Evolutionary conservation across 92 coral and sea anemone species (phyloP).

Genomic region (Phenganax marumi): DNA sequence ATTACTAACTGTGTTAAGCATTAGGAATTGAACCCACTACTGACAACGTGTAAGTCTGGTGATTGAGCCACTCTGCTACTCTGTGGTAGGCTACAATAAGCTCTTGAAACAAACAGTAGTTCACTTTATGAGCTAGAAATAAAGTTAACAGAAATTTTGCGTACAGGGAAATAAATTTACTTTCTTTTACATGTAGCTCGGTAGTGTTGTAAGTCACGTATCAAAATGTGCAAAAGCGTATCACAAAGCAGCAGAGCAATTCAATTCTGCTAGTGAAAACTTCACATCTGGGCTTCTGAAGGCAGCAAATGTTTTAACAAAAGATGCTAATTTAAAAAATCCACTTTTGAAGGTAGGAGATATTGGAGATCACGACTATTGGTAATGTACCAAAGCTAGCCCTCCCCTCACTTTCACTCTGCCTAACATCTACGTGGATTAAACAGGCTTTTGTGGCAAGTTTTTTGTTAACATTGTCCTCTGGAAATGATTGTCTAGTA

Average conservation of each 20-base stretch:
- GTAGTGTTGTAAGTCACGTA: constrained; percentile 65
- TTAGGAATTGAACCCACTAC: no score
- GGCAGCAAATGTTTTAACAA: constrained; percentile 77
- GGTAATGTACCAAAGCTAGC: not conserved
- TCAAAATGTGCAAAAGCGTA: constrained; percentile 74
- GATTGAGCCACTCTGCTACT: no score
- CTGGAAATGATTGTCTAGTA: no score
- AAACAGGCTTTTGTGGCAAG: no score
- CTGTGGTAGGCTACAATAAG: no score
- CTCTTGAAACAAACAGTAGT: not conserved
- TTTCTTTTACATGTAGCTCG: constrained; percentile 50
- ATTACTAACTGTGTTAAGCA: no score
- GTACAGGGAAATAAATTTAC: not conserved
- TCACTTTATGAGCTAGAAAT: not conserved
- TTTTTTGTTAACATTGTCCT: no score
- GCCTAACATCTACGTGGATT: no score
- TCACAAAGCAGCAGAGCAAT: constrained; percentile 70
- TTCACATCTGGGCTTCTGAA: constrained; percentile 69
- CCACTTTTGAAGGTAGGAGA: constrained; percentile 77
- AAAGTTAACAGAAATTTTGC: not conserved
- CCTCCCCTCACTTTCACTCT: no score
- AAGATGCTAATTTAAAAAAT: constrained; percentile 79
- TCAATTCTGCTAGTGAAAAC: constrained; percentile 67
- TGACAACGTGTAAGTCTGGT: no score
- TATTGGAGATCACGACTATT: not conserved